Percentiles rank a stretch among this genome's conserved stretches.
Evolutionary conservation across 1,140 invertebrate species (phyloP).

Genomic region (Nephila pilipes): DNA sequence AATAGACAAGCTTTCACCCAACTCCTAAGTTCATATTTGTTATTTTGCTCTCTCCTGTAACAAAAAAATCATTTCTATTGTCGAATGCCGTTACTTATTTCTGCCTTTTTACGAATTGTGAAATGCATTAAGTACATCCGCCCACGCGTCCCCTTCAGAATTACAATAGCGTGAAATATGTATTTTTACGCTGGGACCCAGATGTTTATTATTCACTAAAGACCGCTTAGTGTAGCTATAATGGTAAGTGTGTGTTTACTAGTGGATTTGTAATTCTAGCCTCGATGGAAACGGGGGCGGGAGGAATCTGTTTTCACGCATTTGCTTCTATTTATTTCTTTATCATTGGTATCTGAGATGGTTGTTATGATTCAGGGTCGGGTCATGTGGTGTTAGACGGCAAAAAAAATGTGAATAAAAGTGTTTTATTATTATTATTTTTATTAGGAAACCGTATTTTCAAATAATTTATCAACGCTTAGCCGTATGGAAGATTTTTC

Average conservation of each 20-base stretch:
- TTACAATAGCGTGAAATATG: slow-evolving; percentile 70
- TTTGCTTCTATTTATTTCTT: slow-evolving; percentile 35
- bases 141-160: slow-evolving; percentile 23
- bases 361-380: not conserved
- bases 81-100: slow-evolving; percentile 28
- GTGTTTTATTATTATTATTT: too few relatives aligned
- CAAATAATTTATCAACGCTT: too few relatives aligned
- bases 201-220: slow-evolving; percentile 57
- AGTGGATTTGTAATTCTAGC: slow-evolving; percentile 47
- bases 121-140: slow-evolving; percentile 8
- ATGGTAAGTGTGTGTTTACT: slow-evolving; percentile 66
- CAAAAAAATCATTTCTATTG: not conserved
- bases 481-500: too few relatives aligned
- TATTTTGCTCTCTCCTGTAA: not conserved
- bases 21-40: not conserved
- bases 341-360: slow-evolving; percentile 22
- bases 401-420: too few relatives aligned
- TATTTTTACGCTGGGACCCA: slow-evolving; percentile 59
- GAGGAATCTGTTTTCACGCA: not conserved
- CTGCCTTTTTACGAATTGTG: slow-evolving; percentile 12
- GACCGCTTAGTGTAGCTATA: slow-evolving; percentile 46
- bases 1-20: slow-evolving; percentile 4
- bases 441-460: too few relatives aligned
- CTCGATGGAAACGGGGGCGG: not conserved
- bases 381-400: not conserved